Evolutionary conservation across 2,888 invertebrate species (phyloP).

Genomic region (Apodemia zela): DNA sequence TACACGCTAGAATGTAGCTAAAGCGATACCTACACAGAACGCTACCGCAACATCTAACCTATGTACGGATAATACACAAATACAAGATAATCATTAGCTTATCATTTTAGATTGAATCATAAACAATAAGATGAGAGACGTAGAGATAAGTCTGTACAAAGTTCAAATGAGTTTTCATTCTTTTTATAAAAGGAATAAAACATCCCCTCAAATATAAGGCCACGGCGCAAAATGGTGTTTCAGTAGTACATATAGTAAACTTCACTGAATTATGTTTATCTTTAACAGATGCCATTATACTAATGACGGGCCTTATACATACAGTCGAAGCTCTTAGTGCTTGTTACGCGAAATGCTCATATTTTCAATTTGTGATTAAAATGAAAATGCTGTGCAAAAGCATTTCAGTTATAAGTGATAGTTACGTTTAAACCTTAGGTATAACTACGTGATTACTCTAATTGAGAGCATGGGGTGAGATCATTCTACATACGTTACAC

Average conservation of each 20-base stretch:
- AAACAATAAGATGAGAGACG: slow-evolving; percentile 50
- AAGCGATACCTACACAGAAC: slow-evolving; percentile 61
- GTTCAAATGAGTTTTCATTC: slow-evolving; percentile 48
- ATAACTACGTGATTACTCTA: slow-evolving; percentile 48
- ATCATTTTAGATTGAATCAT: slow-evolving; percentile 53
- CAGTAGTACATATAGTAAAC: slow-evolving; percentile 72
- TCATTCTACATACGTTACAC: slow-evolving; percentile 50
- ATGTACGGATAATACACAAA: slow-evolving; percentile 54
- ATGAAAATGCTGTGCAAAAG: slow-evolving; percentile 43
- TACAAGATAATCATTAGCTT: slow-evolving; percentile 53
- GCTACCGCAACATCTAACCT: slow-evolving; percentile 69
- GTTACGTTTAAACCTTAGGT: slow-evolving; percentile 28
- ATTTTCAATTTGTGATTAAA: slow-evolving; percentile 29
- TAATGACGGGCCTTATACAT: slow-evolving; percentile 66
- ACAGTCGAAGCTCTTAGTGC: slow-evolving; percentile 47
- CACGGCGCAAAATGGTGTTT: slow-evolving; percentile 80
- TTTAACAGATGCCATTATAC: slow-evolving; percentile 53
- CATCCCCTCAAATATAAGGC: slow-evolving; percentile 77
- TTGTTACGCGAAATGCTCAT: slow-evolving; percentile 27
- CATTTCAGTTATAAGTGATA: slow-evolving; percentile 35
- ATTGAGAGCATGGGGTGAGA: slow-evolving; percentile 59
- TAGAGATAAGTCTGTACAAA: slow-evolving; percentile 60
- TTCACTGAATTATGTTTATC: slow-evolving; percentile 54
- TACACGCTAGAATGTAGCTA: slow-evolving; percentile 60
- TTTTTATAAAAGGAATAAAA: slow-evolving; percentile 68